Conservation (phyloP, 2,113 vertebrate genomes). For the Apteryx mantelli region DNA sequence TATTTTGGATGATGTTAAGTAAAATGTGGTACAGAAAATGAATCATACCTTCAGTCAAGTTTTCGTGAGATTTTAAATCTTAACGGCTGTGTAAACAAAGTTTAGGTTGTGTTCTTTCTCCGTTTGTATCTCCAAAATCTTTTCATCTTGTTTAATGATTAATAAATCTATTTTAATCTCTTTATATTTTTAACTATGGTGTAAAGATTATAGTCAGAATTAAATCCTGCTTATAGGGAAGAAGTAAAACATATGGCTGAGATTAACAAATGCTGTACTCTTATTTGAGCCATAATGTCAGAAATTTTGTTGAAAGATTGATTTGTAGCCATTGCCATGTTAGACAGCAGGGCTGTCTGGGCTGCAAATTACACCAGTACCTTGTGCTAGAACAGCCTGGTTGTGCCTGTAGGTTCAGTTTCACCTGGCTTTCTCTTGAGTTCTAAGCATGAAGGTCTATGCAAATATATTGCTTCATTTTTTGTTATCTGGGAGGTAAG, state of each 20-base stretch:
- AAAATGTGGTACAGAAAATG: conserved; percentile 27
- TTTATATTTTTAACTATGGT: neutral
- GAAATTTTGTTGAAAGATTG: neutral
- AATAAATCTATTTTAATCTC: neutral
- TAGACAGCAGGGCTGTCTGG: neutral
- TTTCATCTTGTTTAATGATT: neutral
- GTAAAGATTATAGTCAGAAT: neutral
- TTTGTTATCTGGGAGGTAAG: neutral
- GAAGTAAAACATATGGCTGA: neutral
- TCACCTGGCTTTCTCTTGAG: neutral
- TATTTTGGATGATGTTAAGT: conserved; percentile 8
- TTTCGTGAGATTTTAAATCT: neutral
- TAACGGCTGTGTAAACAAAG: neutral
- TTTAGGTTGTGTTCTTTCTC: neutral
- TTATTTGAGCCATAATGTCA: neutral
- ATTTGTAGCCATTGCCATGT: neutral
- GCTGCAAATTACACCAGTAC: neutral
- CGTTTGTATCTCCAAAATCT: neutral
- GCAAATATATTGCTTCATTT: neutral
- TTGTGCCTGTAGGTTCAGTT: neutral
- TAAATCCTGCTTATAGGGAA: neutral
- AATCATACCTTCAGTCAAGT: conserved; percentile 4
- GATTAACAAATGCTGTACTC: neutral
- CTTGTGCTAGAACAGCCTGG: neutral
- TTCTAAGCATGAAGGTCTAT: neutral